Conservation (phyloP, 37 sponge, comb jelly and placozoan species). For the Hormiphora californensis region DNA sequence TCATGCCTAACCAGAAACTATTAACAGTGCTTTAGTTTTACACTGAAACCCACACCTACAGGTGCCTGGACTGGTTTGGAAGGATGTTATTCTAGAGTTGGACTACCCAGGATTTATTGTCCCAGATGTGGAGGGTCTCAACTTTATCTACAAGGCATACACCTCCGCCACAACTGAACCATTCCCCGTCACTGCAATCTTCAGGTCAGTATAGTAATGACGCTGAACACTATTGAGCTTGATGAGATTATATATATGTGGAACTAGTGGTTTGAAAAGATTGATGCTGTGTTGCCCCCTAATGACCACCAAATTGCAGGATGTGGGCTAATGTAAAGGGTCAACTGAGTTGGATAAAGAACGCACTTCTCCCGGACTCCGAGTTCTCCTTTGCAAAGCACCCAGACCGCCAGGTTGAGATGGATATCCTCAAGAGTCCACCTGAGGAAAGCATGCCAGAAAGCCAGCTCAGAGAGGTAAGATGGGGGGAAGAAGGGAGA, state of each 20-base stretch:
- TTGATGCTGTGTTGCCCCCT: no score
- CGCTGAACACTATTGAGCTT: no score
- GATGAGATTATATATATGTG: no score
- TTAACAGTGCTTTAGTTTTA: not conserved
- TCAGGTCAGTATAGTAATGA: not conserved
- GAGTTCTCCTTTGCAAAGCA: constrained; percentile 84
- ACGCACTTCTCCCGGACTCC: constrained; percentile 68
- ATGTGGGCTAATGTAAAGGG: constrained; percentile 56
- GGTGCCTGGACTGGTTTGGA: constrained; percentile 78
- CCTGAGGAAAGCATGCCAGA: constrained; percentile 54
- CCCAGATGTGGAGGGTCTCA: constrained; percentile 76
- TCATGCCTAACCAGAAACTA: not conserved
- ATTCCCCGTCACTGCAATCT: constrained; percentile 48
- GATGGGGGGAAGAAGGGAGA: no score
- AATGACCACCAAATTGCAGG: not conserved
- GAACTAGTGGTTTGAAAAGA: no score
- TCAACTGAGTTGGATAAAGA: constrained; percentile 69
- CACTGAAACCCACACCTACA: not conserved
- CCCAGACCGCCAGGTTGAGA: constrained; percentile 56
- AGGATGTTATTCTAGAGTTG: constrained; percentile 80
- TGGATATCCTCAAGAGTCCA: constrained; percentile 60
- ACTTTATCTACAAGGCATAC: constrained; percentile 75
- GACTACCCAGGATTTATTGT: constrained; percentile 89
- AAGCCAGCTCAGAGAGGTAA: constrained; percentile 19
- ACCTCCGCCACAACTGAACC: constrained; percentile 56